Base-by-base conservation (phyloP, 2,888 invertebrate genomes). In the Agrochola lychnidis region DNA sequence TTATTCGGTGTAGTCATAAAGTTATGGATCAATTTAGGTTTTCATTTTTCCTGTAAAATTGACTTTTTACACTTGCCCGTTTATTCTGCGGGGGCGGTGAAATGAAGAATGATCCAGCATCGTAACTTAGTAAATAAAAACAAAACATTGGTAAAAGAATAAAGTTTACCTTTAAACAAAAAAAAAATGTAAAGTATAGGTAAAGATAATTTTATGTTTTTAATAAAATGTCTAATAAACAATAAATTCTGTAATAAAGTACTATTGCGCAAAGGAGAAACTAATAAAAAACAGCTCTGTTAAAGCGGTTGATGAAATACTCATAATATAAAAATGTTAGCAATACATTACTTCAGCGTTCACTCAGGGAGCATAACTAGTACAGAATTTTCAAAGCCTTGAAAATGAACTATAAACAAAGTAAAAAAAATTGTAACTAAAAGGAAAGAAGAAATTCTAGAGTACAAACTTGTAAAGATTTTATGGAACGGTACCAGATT, bases 381-480 rank as follows among this genome's bases (percentile, higher is more conserved):
- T 16, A 64, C 42, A 76, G 12, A 74, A 70, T 48, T 76, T 76
- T 64, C 56, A 80, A 80, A 68, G 72, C 67, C 57, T 73, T 75
- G 70, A 59, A 73, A 76, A 80, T 51, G 64, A 75, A 75, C 64
- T 53, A 22, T 57, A 42, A 68, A 70, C 63, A 71, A 80, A 80
- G 71, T 78, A 64, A 77, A 73, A 53, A 71, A 82, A 70, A 10
- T 9, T 56, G 71, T 80, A 78, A 78, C 66, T 62, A 53, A 73
- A 78, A 62, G 63, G 45, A 69, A 70, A 59, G 66, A 79, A 83
- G 86, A 83, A 80, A 83, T 76, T 83, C 53, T 70, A 9, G 70
- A 83, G 51, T 78, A 76, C n/a, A 70, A 80, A 80, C 72, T 85
- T 83, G 40, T 72, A 53, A 74, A 83, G 25, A 72, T 80, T 80